Conservation (phyloP, 2,888 invertebrate genomes). For the Theretra japonica region DNA sequence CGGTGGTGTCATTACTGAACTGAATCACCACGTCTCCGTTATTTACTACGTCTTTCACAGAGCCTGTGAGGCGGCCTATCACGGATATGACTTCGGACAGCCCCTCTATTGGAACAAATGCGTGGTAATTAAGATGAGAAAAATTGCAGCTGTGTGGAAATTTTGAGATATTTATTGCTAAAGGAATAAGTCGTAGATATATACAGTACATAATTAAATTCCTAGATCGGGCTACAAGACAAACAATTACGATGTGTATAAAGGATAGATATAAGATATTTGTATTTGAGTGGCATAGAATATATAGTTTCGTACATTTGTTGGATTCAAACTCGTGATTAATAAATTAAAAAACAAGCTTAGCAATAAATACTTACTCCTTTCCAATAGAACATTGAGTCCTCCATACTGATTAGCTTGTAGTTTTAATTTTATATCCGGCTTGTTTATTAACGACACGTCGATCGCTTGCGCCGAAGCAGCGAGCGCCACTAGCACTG, state of each 20-base stretch:
- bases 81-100: slow-evolving; percentile 64
- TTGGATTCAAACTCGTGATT: too few species aligned
- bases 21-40: slow-evolving; percentile 67
- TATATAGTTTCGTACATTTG: too few species aligned
- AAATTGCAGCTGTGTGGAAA: too few species aligned
- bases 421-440: slow-evolving; percentile 52
- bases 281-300: too few species aligned
- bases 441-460: slow-evolving; percentile 55
- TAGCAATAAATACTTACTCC: slow-evolving; percentile 55
- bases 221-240: too few species aligned
- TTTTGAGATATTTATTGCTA: too few species aligned
- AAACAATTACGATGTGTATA: too few species aligned
- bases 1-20: slow-evolving; percentile 64
- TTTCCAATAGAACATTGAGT: slow-evolving; percentile 57
- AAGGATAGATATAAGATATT: too few species aligned
- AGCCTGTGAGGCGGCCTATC: slow-evolving; percentile 65
- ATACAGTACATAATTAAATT: too few species aligned
- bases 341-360: background rate
- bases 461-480: slow-evolving; percentile 54
- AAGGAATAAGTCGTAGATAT: too few species aligned
- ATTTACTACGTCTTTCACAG: slow-evolving; percentile 62
- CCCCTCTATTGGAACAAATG: slow-evolving; percentile 48
- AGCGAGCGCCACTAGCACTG: slow-evolving; percentile 42
- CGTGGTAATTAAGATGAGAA: too few species aligned
- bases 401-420: slow-evolving; percentile 63